Evolutionary conservation across 2,113 vertebrate species (phyloP).

Genomic region (Crotalus helleri): DNA sequence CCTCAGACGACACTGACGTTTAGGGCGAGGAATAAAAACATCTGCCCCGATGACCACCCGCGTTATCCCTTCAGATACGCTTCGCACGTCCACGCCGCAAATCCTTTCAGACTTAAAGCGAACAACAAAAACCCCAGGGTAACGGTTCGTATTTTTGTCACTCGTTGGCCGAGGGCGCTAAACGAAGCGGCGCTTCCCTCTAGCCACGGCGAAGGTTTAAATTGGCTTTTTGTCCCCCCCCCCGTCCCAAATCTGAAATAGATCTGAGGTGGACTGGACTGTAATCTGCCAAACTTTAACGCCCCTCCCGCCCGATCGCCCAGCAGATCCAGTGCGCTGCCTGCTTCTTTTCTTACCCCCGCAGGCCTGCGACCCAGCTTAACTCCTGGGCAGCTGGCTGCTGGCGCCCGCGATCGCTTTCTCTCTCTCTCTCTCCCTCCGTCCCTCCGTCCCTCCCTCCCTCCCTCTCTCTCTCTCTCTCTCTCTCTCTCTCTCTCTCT

Average conservation of each 20-base stretch:
- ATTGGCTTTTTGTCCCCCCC: background rate
- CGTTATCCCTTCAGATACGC: background rate
- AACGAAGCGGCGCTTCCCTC: background rate
- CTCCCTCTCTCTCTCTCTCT: accelerated
- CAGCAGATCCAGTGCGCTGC: background rate
- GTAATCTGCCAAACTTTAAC: background rate
- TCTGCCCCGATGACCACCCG: too few relatives aligned
- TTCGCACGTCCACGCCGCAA: background rate
- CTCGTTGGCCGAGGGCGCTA: too few relatives aligned
- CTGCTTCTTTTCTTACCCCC: background rate
- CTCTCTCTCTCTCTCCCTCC: too few relatives aligned
- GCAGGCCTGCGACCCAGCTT: background rate
- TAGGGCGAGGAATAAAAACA: too few relatives aligned
- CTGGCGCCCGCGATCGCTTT: background rate
- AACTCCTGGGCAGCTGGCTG: background rate
- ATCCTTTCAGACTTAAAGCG: background rate
- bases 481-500: accelerated
- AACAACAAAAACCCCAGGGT: background rate
- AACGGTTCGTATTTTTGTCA: background rate
- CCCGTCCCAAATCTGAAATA: background rate
- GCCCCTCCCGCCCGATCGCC: background rate
- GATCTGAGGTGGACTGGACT: background rate
- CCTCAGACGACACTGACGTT: background rate
- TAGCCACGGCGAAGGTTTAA: background rate
- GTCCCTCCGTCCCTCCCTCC: too few relatives aligned